A percentile compares a stretch with the other conserved stretches of the same genome.
phyloP scores from a whole-genome alignment of 37 sponge, comb jelly and placozoan genomes.

The Beroe forskalii region DNA sequence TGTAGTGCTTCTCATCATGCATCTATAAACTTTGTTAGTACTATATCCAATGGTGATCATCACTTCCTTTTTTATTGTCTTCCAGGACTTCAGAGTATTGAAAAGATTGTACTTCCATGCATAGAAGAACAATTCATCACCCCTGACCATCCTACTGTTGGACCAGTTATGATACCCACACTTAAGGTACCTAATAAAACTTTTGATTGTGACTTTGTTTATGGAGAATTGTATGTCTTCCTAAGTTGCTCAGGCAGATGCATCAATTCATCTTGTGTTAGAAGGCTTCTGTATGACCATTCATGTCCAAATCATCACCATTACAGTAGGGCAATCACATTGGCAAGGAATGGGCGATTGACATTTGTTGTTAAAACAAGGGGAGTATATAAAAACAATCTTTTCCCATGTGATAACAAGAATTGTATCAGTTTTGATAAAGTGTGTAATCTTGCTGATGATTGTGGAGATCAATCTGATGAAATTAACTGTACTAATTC shows the following conservation, averaged over 20 bases:
- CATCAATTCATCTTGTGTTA: not conserved
- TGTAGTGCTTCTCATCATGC: not conserved
- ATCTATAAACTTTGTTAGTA: not conserved
- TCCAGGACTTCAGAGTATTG: not conserved
- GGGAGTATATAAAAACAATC: not conserved
- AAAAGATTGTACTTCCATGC: not conserved
- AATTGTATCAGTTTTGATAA: not conserved
- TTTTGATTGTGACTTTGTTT: not conserved
- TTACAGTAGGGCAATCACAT: not conserved
- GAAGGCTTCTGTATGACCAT: not conserved
- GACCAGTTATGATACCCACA: not conserved
- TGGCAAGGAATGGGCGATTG: not conserved
- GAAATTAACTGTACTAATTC: constrained; percentile 5
- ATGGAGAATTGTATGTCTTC: not conserved
- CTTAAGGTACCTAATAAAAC: not conserved
- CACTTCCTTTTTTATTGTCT: not conserved
- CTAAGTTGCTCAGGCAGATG: not conserved
- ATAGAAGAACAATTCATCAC: not conserved
- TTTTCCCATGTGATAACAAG: not conserved
- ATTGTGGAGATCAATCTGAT: constrained; percentile 4
- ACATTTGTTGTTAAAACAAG: not conserved
- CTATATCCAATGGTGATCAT: not conserved
- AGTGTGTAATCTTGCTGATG: not conserved
- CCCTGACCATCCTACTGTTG: not conserved
- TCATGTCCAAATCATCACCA: not conserved